Conservation (phyloP, 2,113 vertebrate species). For the Nematolebias whitei region DNA sequence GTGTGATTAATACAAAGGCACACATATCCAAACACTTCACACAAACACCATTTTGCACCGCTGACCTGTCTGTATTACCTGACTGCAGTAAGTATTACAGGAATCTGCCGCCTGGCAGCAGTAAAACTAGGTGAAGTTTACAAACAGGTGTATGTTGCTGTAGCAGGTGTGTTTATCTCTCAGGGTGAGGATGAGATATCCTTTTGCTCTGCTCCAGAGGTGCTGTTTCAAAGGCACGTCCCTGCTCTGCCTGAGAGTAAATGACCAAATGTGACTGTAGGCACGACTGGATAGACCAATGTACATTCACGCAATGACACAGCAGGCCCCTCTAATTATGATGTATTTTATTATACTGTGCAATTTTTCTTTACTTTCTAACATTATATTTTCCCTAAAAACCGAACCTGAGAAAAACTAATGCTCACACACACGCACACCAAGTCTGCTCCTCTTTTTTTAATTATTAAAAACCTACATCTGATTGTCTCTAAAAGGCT, state of each 20-base stretch:
- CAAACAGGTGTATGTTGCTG: slow-evolving; percentile 16
- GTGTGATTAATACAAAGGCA: slow-evolving; percentile 30
- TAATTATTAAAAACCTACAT: slow-evolving; percentile 43
- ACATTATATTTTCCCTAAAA: slow-evolving; percentile 30
- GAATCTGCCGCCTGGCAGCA: not conserved
- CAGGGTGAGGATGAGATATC: slow-evolving; percentile 41
- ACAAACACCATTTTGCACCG: slow-evolving; percentile 6
- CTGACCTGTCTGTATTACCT: too few species aligned
- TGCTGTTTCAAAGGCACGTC: slow-evolving; percentile 72
- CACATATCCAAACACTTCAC: slow-evolving; percentile 17
- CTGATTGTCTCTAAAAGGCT: slow-evolving; percentile 64
- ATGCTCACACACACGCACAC: slow-evolving; percentile 21
- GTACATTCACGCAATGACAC: slow-evolving; percentile 47
- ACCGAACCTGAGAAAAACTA: slow-evolving; percentile 64
- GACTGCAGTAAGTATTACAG: slow-evolving; percentile 18
- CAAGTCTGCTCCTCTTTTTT: slow-evolving; percentile 29
- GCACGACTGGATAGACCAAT: slow-evolving; percentile 63
- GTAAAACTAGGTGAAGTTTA: slow-evolving; percentile 7
- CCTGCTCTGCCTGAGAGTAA: slow-evolving; percentile 58
- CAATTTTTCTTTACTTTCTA: slow-evolving; percentile 6
- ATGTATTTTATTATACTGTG: not conserved
- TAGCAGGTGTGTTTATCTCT: slow-evolving; percentile 40
- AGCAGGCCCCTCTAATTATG: slow-evolving; percentile 10
- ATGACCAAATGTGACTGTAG: slow-evolving; percentile 68
- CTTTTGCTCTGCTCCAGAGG: slow-evolving; percentile 47